Evolutionary conservation across 2,888 invertebrate species (phyloP).

Genomic region (Pogonocherus hispidulus): DNA sequence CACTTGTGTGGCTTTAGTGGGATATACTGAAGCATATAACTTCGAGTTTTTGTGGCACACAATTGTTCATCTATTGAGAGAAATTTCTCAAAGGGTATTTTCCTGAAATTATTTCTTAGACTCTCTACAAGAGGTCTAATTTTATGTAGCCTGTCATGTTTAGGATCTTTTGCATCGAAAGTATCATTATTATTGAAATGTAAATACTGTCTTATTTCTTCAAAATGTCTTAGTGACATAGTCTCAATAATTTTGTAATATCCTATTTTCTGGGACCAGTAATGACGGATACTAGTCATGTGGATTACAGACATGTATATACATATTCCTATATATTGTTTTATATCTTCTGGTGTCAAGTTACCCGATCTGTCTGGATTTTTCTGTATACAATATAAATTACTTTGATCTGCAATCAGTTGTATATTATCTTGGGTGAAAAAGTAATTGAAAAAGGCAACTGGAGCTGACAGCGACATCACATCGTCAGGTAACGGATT

Average conservation of each 20-base stretch:
- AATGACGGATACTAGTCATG: background rate
- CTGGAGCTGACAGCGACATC: background rate
- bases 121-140: too few relatives aligned
- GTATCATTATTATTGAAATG: too few relatives aligned
- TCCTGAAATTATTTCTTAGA: too few relatives aligned
- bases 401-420: background rate
- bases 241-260: too few relatives aligned
- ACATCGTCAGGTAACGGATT: background rate
- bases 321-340: background rate
- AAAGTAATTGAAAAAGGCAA: conserved; percentile 1
- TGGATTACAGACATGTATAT: background rate
- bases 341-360: background rate
- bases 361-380: background rate
- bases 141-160: too few relatives aligned
- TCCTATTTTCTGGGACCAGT: background rate
- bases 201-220: background rate
- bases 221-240: background rate
- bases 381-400: background rate
- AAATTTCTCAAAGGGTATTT: too few relatives aligned
- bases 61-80: too few relatives aligned
- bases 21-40: too few relatives aligned
- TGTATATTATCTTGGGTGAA: background rate
- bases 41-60: too few relatives aligned
- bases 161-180: too few relatives aligned
- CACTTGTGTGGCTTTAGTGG: too few relatives aligned